Evolutionary conservation across 2,113 vertebrate genomes (phyloP), one percentile per base, ranked within the genome.

Genomic region (Philantomba maxwellii): DNA sequence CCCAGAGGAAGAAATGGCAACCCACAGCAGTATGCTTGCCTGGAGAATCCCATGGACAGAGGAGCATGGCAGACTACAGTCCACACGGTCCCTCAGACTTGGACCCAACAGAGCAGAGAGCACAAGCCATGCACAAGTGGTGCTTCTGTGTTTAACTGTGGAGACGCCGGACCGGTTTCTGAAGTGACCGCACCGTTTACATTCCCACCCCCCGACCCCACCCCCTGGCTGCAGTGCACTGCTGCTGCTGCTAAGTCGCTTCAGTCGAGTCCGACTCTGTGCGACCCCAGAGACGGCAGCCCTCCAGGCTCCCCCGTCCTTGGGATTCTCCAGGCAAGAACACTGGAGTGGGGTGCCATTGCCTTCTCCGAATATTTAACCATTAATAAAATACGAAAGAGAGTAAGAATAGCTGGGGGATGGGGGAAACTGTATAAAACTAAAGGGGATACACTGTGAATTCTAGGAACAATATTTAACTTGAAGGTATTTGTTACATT

Each of bases 321-420:
- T n/a, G n/a, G n/a, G n/a, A n/a, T n/a, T n/a, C n/a, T n/a, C n/a
- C n/a, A n/a, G n/a, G n/a, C n/a, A n/a, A n/a, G n/a, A n/a, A n/a
- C n/a, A n/a, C n/a, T n/a, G n/a, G n/a, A n/a, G n/a, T n/a, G n/a
- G n/a, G n/a, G n/a, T n/a, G n/a, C n/a, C n/a, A n/a, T n/a, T n/a
- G n/a, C n/a, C n/a, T 92, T 82, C 89, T 53, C 94, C 33, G 87
- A 95, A 75, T 53, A 66, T 53, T 94, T 88, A 84, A 62, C 45
- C 13, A 77, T 77, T 70, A n/a, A 82, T 75, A 43, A 85, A 94
- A 92, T 64, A 90, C 1, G 49, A 87, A 82, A 60, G 23, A 39
- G 3, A 92, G 2, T n/a, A 62, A 82, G 55, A 96, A 93, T 0
- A 78, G 62, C 33, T 49, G 16, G 82, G 14, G 16, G 14, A 33